Percentiles rank a stretch among this genome's conserved stretches.
These are phyloP conservation scores for Pecten maximus DNA, from an alignment of 2,888 invertebrate genomes.

Conservation along the genomic window DNA sequence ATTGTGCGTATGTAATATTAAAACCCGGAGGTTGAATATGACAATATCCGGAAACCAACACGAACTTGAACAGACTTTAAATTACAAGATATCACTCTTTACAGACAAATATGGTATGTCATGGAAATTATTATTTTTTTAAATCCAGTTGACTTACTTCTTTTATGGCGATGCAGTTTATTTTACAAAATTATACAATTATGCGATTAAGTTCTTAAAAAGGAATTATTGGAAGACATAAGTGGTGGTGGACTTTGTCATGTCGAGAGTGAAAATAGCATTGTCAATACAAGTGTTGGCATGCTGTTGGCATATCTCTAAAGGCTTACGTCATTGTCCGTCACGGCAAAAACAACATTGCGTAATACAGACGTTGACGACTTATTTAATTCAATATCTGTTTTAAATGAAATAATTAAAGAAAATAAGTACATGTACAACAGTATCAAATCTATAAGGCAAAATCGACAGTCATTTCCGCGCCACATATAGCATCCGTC, in stretches of 20 bases:
- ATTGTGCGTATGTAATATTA: conserved; percentile 16
- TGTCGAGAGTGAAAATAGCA: neutral
- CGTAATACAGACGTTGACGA: too few relatives aligned
- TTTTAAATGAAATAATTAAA: too few relatives aligned
- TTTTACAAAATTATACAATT: neutral
- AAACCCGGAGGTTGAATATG: neutral
- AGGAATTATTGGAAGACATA: neutral
- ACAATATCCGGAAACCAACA: neutral
- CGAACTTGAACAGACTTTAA: neutral
- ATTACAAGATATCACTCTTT: neutral
- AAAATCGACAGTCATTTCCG: too few relatives aligned
- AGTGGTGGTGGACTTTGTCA: neutral
- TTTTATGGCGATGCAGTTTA: neutral
- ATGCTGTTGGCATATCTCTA: too few relatives aligned
- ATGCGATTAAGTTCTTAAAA: neutral
- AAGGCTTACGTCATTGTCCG: too few relatives aligned
- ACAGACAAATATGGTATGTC: neutral
- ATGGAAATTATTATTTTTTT: neutral
- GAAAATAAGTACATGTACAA: too few relatives aligned
- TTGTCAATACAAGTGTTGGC: too few relatives aligned
- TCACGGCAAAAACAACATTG: too few relatives aligned
- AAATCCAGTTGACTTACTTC: neutral
- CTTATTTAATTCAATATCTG: too few relatives aligned
- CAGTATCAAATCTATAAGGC: too few relatives aligned
- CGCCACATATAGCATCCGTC: too few relatives aligned